Conservation (phyloP, 2,797 vertebrate genomes). For the Columba guinea region DNA sequence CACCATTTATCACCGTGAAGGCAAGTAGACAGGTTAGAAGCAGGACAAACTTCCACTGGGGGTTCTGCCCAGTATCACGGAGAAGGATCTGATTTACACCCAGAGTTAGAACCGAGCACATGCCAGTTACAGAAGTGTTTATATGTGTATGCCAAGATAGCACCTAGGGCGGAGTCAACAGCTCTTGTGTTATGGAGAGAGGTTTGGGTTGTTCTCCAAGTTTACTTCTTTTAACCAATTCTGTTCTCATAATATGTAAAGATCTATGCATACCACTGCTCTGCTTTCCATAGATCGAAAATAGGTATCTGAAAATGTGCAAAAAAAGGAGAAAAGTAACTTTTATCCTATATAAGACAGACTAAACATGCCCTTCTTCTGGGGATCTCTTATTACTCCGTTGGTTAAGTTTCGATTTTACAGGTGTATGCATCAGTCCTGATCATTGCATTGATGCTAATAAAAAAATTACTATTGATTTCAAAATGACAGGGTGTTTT, state of each 20-base stretch:
- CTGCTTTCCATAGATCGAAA: not conserved
- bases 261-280: not conserved
- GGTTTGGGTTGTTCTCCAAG: not conserved
- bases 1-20: conserved; percentile 78
- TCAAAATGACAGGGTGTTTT: not conserved
- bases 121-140: not conserved
- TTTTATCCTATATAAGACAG: not conserved
- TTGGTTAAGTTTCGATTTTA: not conserved
- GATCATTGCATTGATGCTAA: not conserved
- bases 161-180: not conserved
- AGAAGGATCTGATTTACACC: conserved; percentile 46
- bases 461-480: not conserved
- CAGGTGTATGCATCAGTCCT: not conserved
- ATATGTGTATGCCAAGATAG: too few relatives aligned
- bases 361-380: not conserved
- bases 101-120: not conserved
- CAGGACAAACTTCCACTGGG: conserved; percentile 70
- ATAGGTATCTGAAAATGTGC: not conserved
- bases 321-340: not conserved
- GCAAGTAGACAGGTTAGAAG: conserved; percentile 69
- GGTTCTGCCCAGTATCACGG: conserved; percentile 77
- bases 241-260: not conserved
- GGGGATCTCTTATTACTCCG: not conserved
- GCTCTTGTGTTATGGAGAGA: accelerated
- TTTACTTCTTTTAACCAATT: not conserved